Evolutionary conservation across 2,797 vertebrate genomes (phyloP).

Genomic region (Sphenopsis melanotis): DNA sequence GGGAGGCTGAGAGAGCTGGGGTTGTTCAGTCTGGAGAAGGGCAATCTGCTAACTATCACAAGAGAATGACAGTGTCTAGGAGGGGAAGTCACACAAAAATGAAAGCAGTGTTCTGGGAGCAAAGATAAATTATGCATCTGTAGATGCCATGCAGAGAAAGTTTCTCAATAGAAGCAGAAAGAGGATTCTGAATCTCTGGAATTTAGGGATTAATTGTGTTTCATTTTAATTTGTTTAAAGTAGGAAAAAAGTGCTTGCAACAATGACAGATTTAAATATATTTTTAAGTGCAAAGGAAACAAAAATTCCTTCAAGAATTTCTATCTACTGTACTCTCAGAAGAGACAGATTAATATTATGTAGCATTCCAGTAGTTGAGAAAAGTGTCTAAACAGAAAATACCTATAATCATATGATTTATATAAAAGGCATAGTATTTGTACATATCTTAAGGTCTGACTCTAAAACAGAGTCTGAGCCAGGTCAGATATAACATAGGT

Average conservation of each 20-base stretch:
- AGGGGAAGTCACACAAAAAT: background rate
- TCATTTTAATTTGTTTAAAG: background rate
- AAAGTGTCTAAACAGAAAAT: background rate
- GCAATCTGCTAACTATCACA: background rate
- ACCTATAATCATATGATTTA: background rate
- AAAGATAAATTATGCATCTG: background rate
- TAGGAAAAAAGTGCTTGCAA: background rate
- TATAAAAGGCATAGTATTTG: background rate
- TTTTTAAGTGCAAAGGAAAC: background rate
- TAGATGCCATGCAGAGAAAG: background rate
- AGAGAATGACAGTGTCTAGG: background rate
- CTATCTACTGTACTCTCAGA: background rate
- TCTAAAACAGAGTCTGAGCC: background rate
- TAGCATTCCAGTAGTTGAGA: background rate
- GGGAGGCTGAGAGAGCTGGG: background rate
- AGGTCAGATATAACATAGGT: background rate
- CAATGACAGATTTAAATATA: background rate
- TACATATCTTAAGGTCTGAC: background rate
- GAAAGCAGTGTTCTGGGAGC: background rate
- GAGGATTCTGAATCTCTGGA: background rate
- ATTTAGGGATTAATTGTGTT: background rate
- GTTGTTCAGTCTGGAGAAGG: background rate
- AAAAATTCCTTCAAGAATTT: background rate
- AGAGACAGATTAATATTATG: background rate
- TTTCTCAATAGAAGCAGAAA: background rate